Evolutionary conservation across 2,888 invertebrate genomes (phyloP).

Genomic region (Tenthredo livida): DNA sequence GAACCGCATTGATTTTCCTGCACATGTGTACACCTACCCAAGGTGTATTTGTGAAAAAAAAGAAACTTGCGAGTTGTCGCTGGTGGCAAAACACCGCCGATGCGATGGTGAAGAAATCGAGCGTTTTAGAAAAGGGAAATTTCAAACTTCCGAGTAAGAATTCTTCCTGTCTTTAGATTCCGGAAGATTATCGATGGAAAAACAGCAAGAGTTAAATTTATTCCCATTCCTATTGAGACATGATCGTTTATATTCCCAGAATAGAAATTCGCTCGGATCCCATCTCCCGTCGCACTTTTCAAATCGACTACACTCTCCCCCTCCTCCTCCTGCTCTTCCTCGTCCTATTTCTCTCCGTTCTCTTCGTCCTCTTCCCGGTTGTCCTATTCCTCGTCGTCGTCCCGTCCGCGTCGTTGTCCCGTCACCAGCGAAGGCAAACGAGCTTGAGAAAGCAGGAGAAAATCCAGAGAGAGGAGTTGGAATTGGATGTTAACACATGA

Average conservation of each 20-base stretch:
- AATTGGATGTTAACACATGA: slow-evolving; percentile 57
- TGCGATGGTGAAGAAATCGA: not conserved
- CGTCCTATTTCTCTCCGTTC: slow-evolving; percentile 7
- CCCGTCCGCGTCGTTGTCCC: slow-evolving; percentile 13
- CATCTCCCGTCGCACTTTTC: slow-evolving; percentile 56
- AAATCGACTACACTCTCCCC: slow-evolving; percentile 54
- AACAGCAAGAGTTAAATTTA: slow-evolving; percentile 69
- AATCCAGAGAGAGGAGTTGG: slow-evolving; percentile 23
- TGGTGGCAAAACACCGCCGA: not conserved
- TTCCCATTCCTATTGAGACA: slow-evolving; percentile 69
- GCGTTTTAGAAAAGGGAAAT: not conserved
- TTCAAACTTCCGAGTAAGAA: not conserved
- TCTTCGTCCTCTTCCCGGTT: not conserved
- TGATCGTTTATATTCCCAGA: slow-evolving; percentile 70
- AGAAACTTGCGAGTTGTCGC: slow-evolving; percentile 3
- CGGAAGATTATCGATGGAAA: slow-evolving; percentile 58
- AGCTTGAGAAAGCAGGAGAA: slow-evolving; percentile 30
- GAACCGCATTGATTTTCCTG: slow-evolving; percentile 25
- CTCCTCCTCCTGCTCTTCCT: slow-evolving; percentile 42
- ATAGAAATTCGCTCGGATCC: slow-evolving; percentile 66
- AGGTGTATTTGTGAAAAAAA: not conserved
- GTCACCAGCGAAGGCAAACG: slow-evolving; percentile 53
- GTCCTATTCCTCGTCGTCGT: slow-evolving; percentile 35
- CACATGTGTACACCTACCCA: not conserved
- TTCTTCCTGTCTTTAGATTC: not conserved